Percentiles rank a stretch among this genome's conserved stretches.
Evolutionary conservation across 1,140 invertebrate genomes (phyloP).

Genomic region (Psilanteris sp.): DNA sequence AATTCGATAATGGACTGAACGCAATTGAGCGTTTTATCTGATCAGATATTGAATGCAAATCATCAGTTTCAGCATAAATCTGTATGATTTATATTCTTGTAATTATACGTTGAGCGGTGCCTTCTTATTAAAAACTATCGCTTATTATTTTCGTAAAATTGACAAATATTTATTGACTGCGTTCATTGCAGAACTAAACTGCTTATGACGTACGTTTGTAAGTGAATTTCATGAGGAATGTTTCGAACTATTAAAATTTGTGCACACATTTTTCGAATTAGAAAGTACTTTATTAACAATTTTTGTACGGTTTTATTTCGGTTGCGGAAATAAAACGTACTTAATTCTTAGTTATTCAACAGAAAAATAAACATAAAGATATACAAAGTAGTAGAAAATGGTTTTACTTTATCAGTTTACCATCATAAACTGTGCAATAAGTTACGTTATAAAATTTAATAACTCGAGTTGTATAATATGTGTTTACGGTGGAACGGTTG

Average conservation of each 20-base stretch:
- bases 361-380: neutral
- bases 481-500: conserved; percentile 1
- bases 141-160: conserved; percentile 22
- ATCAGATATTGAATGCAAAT: no score
- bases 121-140: conserved; percentile 2
- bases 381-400: conserved; percentile 1
- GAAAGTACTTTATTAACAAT: no score
- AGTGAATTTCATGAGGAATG: no score
- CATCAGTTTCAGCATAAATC: conserved; percentile 11
- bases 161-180: conserved; percentile 28
- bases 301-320: conserved; percentile 24
- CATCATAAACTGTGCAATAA: conserved; percentile 29
- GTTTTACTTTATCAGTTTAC: conserved; percentile 15
- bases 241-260: no score
- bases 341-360: no score
- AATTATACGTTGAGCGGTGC: conserved; percentile 13
- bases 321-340: neutral
- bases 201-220: no score
- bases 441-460: conserved; percentile 34
- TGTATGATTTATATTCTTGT: conserved; percentile 36
- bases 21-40: no score
- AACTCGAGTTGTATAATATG: conserved; percentile 3
- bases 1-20: no score
- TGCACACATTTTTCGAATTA: no score
- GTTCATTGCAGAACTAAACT: no score